Evolutionary conservation across 1,140 invertebrate genomes (phyloP).

Genomic region (Armadillidium nasatum): DNA sequence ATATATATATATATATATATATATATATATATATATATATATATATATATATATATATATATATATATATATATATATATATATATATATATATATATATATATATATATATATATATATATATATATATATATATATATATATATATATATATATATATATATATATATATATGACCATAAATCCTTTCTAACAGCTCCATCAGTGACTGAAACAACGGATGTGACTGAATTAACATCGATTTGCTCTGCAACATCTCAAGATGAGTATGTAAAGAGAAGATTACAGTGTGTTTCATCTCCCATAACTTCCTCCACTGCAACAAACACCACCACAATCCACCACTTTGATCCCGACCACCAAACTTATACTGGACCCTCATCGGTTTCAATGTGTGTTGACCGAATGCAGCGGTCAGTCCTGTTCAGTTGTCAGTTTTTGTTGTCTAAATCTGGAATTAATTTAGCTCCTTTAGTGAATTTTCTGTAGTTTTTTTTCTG

Average conservation of each 20-base stretch:
- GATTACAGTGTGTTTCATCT: constrained; percentile 16
- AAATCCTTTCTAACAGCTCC: constrained; percentile 49
- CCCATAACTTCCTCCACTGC: constrained; percentile 29
- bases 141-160: neutral
- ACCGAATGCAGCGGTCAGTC: constrained; percentile 37
- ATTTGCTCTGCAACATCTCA: constrained; percentile 51
- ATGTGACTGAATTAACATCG: constrained; percentile 58
- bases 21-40: neutral
- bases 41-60: neutral
- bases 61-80: neutral
- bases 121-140: neutral
- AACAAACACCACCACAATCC: constrained; percentile 29
- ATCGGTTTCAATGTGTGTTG: constrained; percentile 21
- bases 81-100: constrained; percentile 6
- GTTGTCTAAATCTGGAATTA: no score
- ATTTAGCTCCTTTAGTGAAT: no score
- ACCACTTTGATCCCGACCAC: constrained; percentile 23
- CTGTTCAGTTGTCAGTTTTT: no score
- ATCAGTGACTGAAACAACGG: constrained; percentile 57
- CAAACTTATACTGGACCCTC: constrained; percentile 3
- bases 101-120: constrained; percentile 2
- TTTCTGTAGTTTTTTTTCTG: no score
- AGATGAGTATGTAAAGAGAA: constrained; percentile 37
- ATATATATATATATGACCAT: neutral
- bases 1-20: neutral